Evolutionary conservation across 2,888 invertebrate species (phyloP), one percentile per base, ranked within the genome.

Genomic region (Slavum lentiscoides): DNA sequence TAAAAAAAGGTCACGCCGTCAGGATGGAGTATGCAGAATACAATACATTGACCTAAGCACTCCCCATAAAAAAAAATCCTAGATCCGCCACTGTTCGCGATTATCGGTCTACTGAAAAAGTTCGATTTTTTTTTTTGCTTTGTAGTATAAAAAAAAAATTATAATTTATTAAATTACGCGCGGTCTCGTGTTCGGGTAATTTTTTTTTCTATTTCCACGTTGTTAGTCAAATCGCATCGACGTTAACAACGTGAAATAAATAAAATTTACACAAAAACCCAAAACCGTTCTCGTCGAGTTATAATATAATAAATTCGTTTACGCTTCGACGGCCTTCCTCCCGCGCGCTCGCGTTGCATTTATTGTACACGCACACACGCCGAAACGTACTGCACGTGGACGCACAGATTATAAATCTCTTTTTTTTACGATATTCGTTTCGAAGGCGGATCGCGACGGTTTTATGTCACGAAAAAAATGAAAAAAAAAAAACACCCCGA

Each of bases 381-480:
- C 30, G 5, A 19, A 23, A 58, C 21, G 39, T n/a, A n/a, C 61
- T 17, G 11, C 21, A 66, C 39, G 30, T 55, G 39, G 15, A 30
- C 9, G 64, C 37, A 13, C 43, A 43, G 43, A 73, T 73, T 73
- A 73, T 74, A 66, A 74, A 74, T 74, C 66, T 66, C 53, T 21
- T 74, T 74, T 64, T 64, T 74, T 64, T 64, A 49, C 37, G 74
- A 74, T 64, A 55, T 64, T 55, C 74, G 21, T 74, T 74, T 64
- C 55, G 53, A 74, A 74, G 74, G 64, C 53, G 74, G 21, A 55
- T 74, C 64, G 37, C n/a, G 64, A 75, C 58, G 59, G 58, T 67
- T 75, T 67, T 59, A 75, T 67, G 58, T 67, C 59, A 43, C n/a
- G 23, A 15, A 74, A 64, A 55, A 61, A 61, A 49, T 2, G 4